A percentile compares a stretch with the other conserved stretches of the same genome.
Conservation (phyloP, 2,113 vertebrate genomes). For the Odobenus rosmarus region DNA sequence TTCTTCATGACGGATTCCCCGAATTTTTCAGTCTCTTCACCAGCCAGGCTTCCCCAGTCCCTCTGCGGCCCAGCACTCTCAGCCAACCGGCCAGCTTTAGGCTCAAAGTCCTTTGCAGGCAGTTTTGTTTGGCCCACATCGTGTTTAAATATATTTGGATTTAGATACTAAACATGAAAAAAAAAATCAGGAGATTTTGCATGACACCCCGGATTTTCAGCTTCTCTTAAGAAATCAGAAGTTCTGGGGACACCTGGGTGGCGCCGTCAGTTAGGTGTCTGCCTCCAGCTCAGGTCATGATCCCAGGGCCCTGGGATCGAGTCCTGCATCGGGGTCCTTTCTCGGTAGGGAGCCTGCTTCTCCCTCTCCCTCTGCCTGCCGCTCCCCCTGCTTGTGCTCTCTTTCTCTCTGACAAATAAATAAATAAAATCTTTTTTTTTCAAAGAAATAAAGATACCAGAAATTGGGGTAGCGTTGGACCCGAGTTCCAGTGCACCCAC, state of each 20-base stretch:
- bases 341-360: no score
- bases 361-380: no score
- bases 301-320: no score
- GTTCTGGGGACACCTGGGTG: neutral
- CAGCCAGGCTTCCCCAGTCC: neutral
- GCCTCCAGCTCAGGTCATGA: no score
- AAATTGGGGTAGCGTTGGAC: neutral
- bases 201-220: neutral
- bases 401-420: no score
- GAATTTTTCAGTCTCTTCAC: neutral
- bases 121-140: neutral
- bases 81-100: neutral
- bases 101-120: neutral
- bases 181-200: neutral
- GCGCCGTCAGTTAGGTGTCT: no score
- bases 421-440: no score
- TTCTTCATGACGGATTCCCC: neutral
- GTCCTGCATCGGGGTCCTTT: no score
- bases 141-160: constrained; percentile 7
- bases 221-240: constrained; percentile 28
- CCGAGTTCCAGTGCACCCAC: neutral
- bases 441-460: neutral
- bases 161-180: neutral
- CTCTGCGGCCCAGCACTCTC: neutral
- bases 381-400: no score